Percentiles rank a stretch among this genome's conserved stretches.
phyloP scores from a whole-genome alignment of 2,113 vertebrate species.

The Anarrhichthys ocellatus region DNA sequence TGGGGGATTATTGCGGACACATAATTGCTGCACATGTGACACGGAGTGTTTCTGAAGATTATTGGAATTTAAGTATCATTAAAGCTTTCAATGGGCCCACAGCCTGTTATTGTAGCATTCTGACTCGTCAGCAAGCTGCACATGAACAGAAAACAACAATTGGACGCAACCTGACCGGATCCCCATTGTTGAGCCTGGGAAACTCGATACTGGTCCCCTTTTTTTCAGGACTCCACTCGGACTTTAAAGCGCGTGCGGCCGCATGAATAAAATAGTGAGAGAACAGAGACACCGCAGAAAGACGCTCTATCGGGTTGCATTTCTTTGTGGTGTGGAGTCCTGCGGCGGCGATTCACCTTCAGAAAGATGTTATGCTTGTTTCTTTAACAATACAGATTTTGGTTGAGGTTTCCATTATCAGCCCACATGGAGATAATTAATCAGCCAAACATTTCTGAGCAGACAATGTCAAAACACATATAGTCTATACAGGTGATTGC shows the following conservation, averaged over 20 bases:
- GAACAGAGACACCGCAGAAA: conserved; percentile 49
- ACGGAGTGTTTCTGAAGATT: neutral
- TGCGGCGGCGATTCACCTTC: neutral
- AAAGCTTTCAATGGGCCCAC: conserved; percentile 14
- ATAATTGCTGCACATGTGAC: neutral
- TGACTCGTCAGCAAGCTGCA: conserved; percentile 66
- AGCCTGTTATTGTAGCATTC: conserved; percentile 49
- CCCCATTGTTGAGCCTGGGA: conserved; percentile 73
- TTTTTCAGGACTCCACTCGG: conserved; percentile 47
- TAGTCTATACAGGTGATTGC: neutral
- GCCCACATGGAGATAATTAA: neutral
- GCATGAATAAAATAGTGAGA: conserved; percentile 82
- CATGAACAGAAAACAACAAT: conserved; percentile 68
- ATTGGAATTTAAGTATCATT: conserved; percentile 6
- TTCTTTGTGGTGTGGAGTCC: conserved; percentile 32
- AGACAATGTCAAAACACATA: neutral
- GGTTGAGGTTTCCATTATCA: neutral
- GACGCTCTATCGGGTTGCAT: conserved; percentile 61
- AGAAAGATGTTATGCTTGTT: neutral
- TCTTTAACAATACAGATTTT: conserved; percentile 5
- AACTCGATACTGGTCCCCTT: conserved; percentile 58
- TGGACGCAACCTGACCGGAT: conserved; percentile 74
- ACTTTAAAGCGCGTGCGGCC: conserved; percentile 66
- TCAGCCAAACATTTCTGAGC: neutral
- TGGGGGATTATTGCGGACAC: neutral